These are phyloP conservation scores for Eudiplozoon nipponicum DNA, from an alignment of 2,888 invertebrate species.

Conservation along the genomic window DNA sequence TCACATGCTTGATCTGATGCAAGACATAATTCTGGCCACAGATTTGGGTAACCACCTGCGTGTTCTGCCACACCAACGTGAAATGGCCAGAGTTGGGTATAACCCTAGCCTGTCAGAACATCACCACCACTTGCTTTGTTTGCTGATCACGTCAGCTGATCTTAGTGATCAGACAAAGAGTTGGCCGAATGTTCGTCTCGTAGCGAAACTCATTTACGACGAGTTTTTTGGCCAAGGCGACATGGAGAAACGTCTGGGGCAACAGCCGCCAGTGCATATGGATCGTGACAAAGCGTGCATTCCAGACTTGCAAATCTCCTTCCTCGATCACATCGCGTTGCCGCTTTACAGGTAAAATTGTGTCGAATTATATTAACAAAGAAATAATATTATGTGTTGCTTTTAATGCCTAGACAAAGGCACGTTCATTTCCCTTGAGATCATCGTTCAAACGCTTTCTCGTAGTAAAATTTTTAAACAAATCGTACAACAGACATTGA, in stretches of 20 bases:
- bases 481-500: too few species aligned
- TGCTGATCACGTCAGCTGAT: constrained; percentile 55
- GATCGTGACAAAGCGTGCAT: constrained; percentile 48
- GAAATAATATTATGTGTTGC: too few species aligned
- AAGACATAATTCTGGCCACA: constrained; percentile 45
- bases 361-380: too few species aligned
- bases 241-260: constrained; percentile 44
- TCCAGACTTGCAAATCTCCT: constrained; percentile 47
- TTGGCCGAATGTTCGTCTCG: constrained; percentile 30
- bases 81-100: not conserved
- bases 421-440: too few species aligned
- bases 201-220: constrained; percentile 37
- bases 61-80: constrained; percentile 25
- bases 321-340: constrained; percentile 33
- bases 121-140: constrained; percentile 35
- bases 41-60: constrained; percentile 45
- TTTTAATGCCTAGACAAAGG: too few species aligned
- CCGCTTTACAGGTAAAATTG: constrained; percentile 35
- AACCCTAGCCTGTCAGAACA: constrained; percentile 26
- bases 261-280: constrained; percentile 42
- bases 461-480: too few species aligned
- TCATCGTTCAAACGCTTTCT: too few species aligned
- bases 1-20: constrained; percentile 38
- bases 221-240: constrained; percentile 64
- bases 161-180: constrained; percentile 51